Conservation (phyloP, 2,888 invertebrate species). For the Xestoiulus laeticollis region DNA sequence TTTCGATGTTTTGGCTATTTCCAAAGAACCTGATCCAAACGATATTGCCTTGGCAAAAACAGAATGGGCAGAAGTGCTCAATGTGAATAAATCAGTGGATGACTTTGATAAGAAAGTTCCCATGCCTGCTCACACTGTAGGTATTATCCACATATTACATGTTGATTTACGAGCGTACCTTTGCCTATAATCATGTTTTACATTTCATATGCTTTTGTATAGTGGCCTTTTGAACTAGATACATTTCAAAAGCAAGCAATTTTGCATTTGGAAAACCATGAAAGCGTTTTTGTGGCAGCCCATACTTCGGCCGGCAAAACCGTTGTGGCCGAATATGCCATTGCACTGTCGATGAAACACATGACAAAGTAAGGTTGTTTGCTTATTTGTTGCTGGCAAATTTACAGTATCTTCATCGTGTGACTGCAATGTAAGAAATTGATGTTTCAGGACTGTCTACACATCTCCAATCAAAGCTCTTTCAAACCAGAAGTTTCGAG, state of each 20-base stretch:
- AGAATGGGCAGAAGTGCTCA: constrained; percentile 89
- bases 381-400: constrained; percentile 54
- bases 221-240: constrained; percentile 90
- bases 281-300: constrained; percentile 98
- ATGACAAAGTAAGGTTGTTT: constrained; percentile 75
- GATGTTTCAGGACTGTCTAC: constrained; percentile 79
- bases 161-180: constrained; percentile 31
- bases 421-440: constrained; percentile 22
- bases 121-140: constrained; percentile 78
- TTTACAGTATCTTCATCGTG: background rate
- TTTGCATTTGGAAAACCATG: constrained; percentile 88
- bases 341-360: constrained; percentile 91
- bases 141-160: background rate
- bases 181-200: constrained; percentile 35
- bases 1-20: constrained; percentile 72
- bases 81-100: constrained; percentile 80
- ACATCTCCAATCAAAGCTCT: constrained; percentile 99
- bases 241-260: constrained; percentile 98
- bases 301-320: constrained; percentile 99
- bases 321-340: constrained; percentile 98
- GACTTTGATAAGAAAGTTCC: constrained; percentile 84
- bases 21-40: constrained; percentile 66
- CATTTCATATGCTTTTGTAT: constrained; percentile 45
- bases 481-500: constrained; percentile 98
- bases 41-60: constrained; percentile 66